These are phyloP conservation scores for Embiotoca jacksoni DNA, from an alignment of 2,113 vertebrate species.

Conservation along the genomic window DNA sequence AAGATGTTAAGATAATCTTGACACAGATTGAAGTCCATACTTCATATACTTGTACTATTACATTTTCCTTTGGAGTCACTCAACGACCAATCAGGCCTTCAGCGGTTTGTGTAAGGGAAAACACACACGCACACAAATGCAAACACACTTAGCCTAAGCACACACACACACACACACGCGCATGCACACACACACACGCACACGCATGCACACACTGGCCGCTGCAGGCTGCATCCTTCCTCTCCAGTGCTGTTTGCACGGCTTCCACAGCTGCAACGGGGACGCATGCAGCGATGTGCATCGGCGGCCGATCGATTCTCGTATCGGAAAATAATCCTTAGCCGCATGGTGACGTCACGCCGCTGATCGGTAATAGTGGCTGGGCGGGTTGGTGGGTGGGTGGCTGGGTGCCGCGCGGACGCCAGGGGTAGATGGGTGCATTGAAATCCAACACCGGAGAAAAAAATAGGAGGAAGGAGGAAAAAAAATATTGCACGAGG, in stretches of 20 bases:
- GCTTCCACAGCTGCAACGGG: constrained; percentile 23
- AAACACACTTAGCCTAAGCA: too few relatives aligned
- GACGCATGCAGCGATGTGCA: neutral
- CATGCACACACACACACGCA: too few relatives aligned
- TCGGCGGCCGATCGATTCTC: constrained; percentile 52
- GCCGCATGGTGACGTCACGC: constrained; percentile 83
- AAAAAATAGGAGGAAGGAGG: neutral
- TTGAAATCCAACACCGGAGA: constrained; percentile 2
- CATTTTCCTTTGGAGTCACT: constrained; percentile 12
- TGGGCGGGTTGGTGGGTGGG: constrained; percentile 59
- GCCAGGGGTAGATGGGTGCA: constrained; percentile 40
- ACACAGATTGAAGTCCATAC: neutral
- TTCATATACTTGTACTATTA: constrained; percentile 14
- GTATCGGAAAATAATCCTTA: constrained; percentile 59
- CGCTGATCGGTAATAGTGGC: constrained; percentile 52
- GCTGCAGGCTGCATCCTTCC: constrained; percentile 53
- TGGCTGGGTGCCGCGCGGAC: constrained; percentile 49
- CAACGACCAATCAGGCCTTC: constrained; percentile 10
- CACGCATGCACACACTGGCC: neutral
- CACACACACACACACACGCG: neutral
- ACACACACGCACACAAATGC: neutral
- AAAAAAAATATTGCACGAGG: neutral
- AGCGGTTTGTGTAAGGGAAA: constrained; percentile 1
- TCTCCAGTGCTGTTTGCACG: constrained; percentile 18
- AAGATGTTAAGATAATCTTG: neutral